These are phyloP conservation scores for Andricus quercusramuli DNA, from an alignment of 2,888 invertebrate genomes.

Conservation along the genomic window DNA sequence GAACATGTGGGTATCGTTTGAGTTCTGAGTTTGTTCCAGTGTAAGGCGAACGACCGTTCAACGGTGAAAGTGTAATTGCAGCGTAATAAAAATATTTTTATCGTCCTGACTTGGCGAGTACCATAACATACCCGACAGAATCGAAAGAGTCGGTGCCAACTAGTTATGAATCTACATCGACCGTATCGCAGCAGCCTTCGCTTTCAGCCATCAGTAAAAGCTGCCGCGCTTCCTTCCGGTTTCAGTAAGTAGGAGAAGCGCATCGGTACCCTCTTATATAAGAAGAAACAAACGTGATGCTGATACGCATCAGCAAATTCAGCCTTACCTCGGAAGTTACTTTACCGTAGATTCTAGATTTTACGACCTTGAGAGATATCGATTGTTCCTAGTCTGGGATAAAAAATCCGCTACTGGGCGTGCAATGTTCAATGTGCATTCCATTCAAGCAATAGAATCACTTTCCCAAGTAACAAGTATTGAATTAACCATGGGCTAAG, in stretches of 20 bases:
- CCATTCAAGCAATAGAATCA: not conserved
- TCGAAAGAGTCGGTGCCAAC: constrained; percentile 50
- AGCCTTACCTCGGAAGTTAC: not conserved
- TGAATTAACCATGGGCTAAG: not conserved
- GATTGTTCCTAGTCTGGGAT: no score
- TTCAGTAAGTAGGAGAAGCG: constrained; percentile 46
- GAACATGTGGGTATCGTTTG: constrained; percentile 21
- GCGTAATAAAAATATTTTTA: constrained; percentile 72
- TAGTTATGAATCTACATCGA: constrained; percentile 65
- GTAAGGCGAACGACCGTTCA: constrained; percentile 65
- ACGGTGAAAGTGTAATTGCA: constrained; percentile 73
- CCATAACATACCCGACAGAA: constrained; percentile 50
- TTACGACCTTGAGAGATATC: constrained; percentile 47
- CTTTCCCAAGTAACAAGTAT: not conserved
- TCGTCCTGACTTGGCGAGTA: constrained; percentile 60
- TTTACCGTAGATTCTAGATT: constrained; percentile 21
- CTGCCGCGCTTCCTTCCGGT: constrained; percentile 65
- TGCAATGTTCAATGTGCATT: not conserved
- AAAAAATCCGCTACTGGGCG: no score
- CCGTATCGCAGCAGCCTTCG: constrained; percentile 68
- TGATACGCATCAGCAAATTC: constrained; percentile 52
- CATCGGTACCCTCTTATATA: constrained; percentile 58
- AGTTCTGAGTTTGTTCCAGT: constrained; percentile 52
- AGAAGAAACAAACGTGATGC: constrained; percentile 49
- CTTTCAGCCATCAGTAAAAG: constrained; percentile 72